Base-by-base conservation (phyloP, 2,113 vertebrate species). In the Hippocampus comes region DNA sequence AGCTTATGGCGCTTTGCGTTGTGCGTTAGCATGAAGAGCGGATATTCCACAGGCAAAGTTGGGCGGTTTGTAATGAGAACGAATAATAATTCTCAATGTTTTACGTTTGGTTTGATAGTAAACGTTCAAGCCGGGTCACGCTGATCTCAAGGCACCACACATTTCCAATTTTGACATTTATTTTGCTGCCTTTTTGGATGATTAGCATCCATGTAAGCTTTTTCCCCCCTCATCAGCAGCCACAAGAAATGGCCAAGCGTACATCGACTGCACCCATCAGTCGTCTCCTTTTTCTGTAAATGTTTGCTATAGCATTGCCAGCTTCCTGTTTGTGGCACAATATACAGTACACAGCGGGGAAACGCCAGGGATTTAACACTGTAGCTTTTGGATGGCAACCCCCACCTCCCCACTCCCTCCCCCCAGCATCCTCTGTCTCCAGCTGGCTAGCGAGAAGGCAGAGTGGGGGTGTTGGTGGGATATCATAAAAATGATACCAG, bases 381-480 rank as follows among this genome's bases (percentile, higher is more conserved):
- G 79, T 84, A 70, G 76, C 73, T 76, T 79, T 78, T 67, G 60
- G 72, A 71, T 78, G 74, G 73, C 34, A 38, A 38, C 34, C 34
- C 34, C 34, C 27, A 25, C 25, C 25, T 25, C 27, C 27, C 5
- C 5, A 0, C 34, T 17, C n/a, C 56, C 27, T 17, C 59, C 75
- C 78, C 71, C 78, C 78, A 70, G 68, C 76, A 72, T 85, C 76
- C 75, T 83, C 78, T 82, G 84, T 65, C 48, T 74, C 73, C 78
- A 76, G 81, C 78, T 77, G 78, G 63, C 46, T 56, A 51, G 7
- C 60, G 48, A 48, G 15, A 6, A 48, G 63, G 5, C 63, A 55
- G 66, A 57, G 21, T 23, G 21, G 51, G 51, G 20, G 51, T 5
- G 20, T 11, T 4, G 51, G 21, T 1, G 21, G 51, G 21, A n/a